Base-by-base conservation (phyloP, 2,113 vertebrate genomes). In the Sylvia atricapilla region DNA sequence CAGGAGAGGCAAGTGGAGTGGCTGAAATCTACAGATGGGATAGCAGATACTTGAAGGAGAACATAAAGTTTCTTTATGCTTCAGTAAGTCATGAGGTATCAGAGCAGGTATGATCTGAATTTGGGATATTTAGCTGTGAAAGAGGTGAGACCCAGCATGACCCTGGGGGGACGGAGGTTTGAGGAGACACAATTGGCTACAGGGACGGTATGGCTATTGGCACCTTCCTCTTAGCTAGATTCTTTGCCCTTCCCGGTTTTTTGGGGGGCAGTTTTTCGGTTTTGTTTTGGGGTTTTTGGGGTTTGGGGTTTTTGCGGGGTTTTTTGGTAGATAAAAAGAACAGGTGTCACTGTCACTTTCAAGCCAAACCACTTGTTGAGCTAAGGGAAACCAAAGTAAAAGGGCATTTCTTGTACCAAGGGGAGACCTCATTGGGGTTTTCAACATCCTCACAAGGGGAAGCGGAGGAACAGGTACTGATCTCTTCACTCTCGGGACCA, bases 401-500 rank as follows among this genome's bases (percentile, higher is more conserved):
- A 25, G 35, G 33, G 47, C 75, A 15, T 25, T 83, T 84, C 13
- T 47, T 50, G 43, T 24, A 41, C 13, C 41, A n/a, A 30, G 13
- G 13, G 15, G 5, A 89, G 33, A 53, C 6, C 21, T 60, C n/a
- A 17, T 1, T n/a, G 24, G 21, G 16, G 24, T 21, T 59, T 60
- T 35, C 53, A 62, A 13, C 39, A 46, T 8, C 39, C 30, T 68
- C n/a, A 15, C 0, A 0, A 55, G 30, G 11, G 13, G 20, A 53
- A n/a, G 62, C 1, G 0, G 47, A 82, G 17, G 46, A n/a, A 13
- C n/a, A 35, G 30, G 46, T 20, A 46, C 21, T 0, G 0, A 27
- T 31, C n/a, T 60, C 24, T 41, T 53, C 30, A 31, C 13, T 52
- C 16, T 53, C 0, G 0, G 46, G 19, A 39, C 13, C 31, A 41